A percentile compares a stretch with the other conserved stretches of the same genome.
Evolutionary conservation across 2,113 vertebrate genomes (phyloP).

Genomic region (Meriones unguiculatus): DNA sequence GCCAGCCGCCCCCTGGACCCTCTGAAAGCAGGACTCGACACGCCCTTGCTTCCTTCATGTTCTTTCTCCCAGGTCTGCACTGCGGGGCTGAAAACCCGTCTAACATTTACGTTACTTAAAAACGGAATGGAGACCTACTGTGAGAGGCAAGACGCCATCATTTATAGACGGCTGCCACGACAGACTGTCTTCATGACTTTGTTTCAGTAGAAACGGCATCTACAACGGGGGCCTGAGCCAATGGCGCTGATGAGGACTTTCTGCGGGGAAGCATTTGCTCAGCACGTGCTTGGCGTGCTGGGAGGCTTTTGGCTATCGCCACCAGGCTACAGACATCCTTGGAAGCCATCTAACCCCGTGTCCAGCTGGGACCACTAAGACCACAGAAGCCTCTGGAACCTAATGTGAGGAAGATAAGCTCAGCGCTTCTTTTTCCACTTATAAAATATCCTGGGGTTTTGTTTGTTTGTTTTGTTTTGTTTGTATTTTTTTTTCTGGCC

Average conservation of each 20-base stretch:
- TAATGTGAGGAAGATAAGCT: not conserved
- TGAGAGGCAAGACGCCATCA: not conserved
- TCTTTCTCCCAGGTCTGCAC: not conserved
- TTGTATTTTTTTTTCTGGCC: not conserved
- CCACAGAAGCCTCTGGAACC: not conserved
- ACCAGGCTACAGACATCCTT: not conserved
- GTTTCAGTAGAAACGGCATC: not conserved
- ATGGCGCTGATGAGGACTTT: not conserved
- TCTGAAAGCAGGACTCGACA: not conserved
- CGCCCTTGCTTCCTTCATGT: not conserved
- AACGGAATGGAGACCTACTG: not conserved
- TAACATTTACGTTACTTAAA: not conserved
- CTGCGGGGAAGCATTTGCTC: not conserved
- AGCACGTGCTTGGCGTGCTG: not conserved
- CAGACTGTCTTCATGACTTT: not conserved
- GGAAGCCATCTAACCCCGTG: not conserved
- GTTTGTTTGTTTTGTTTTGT: not conserved
- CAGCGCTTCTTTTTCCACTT: not conserved
- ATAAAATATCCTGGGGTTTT: no score
- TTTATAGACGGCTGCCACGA: not conserved
- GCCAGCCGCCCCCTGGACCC: not conserved
- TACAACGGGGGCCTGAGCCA: not conserved
- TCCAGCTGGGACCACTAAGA: not conserved
- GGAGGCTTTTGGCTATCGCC: not conserved
- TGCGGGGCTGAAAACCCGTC: not conserved